phyloP scores from a whole-genome alignment of 2,888 invertebrate species.

The Agrilus cyanescens region DNA sequence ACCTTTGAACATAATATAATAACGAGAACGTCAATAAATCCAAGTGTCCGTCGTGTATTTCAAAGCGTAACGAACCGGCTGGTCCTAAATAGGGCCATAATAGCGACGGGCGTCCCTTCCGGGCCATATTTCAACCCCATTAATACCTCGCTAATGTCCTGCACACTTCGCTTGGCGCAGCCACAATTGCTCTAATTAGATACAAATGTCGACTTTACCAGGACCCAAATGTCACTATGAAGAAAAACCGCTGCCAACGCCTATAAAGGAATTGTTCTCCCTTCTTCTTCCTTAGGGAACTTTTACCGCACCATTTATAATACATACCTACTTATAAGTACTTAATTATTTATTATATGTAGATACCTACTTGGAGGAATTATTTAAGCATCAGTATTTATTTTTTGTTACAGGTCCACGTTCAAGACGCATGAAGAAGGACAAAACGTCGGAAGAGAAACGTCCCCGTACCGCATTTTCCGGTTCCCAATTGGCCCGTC shows the following conservation, averaged over 20 bases:
- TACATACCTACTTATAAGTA: background rate
- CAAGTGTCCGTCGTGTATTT: background rate
- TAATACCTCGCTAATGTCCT: conserved; percentile 30
- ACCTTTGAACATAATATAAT: background rate
- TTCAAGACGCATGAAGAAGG: conserved; percentile 42
- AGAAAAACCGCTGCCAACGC: too few species aligned
- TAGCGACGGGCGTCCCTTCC: conserved; percentile 18
- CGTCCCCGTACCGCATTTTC: conserved; percentile 94
- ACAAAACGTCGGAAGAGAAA: conserved; percentile 61
- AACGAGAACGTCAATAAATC: background rate
- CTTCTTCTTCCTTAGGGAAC: conserved; percentile 5
- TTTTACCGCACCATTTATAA: background rate
- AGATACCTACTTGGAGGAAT: background rate
- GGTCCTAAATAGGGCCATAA: conserved; percentile 25
- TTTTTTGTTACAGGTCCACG: conserved; percentile 42
- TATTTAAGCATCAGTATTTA: background rate
- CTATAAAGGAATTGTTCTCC: too few species aligned
- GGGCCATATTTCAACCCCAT: conserved; percentile 25
- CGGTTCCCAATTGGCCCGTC: conserved; percentile 77
- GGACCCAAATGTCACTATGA: conserved; percentile 24
- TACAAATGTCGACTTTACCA: conserved; percentile 26
- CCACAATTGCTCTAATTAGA: conserved; percentile 34
- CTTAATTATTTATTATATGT: background rate
- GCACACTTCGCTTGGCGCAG: conserved; percentile 23
- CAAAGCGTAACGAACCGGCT: conserved; percentile 9